phyloP scores from a whole-genome alignment of 2,797 vertebrate species.

The Lacerta viridis region DNA sequence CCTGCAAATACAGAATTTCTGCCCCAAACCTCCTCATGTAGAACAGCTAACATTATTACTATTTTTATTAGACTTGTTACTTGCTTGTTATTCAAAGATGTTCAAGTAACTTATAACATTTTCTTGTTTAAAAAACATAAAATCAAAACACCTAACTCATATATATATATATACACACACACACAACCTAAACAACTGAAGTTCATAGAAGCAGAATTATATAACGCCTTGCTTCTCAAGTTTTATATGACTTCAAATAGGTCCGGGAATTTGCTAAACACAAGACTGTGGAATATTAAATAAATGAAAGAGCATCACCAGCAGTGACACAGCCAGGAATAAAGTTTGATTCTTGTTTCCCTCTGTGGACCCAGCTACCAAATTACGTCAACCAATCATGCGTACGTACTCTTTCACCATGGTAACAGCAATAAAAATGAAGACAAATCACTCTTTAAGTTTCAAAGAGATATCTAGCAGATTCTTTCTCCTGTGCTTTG shows the following conservation, averaged over 20 bases:
- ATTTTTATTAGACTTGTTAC: too few species aligned
- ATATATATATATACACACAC: too few species aligned
- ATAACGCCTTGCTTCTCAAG: too few species aligned
- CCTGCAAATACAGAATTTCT: too few species aligned
- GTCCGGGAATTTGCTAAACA: conserved; percentile 50
- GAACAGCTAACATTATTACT: neutral
- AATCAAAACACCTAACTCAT: too few species aligned
- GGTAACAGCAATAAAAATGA: conserved; percentile 82
- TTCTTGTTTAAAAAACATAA: too few species aligned
- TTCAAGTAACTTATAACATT: too few species aligned
- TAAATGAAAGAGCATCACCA: conserved; percentile 62
- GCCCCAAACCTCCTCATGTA: neutral
- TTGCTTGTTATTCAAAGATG: too few species aligned
- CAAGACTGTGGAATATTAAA: conserved; percentile 35
- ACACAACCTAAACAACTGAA: neutral
- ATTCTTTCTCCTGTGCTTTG: conserved; percentile 34
- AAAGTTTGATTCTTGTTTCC: conserved; percentile 68
- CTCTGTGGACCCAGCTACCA: conserved; percentile 54
- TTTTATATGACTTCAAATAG: conserved; percentile 34
- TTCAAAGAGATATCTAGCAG: conserved; percentile 57
- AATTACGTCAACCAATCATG: conserved; percentile 78
- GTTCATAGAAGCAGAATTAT: neutral
- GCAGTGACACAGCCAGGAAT: conserved; percentile 64
- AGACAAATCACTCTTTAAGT: conserved; percentile 77
- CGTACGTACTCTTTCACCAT: conserved; percentile 82